A percentile compares a stretch with the other conserved stretches of the same genome.
phyloP scores from a whole-genome alignment of 2,888 invertebrate genomes.

The Papilio elwesi region DNA sequence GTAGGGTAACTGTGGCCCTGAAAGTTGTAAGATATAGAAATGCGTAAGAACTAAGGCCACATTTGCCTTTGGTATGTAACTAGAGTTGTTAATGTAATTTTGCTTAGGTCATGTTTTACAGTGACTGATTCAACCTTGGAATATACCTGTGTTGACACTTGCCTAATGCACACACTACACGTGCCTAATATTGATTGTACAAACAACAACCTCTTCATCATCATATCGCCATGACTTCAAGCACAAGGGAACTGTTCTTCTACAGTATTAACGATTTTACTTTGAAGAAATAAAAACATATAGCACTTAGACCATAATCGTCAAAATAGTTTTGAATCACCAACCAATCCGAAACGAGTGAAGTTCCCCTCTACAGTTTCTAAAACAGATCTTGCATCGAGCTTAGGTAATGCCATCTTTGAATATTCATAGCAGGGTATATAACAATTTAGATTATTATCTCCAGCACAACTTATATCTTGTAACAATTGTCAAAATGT shows the following conservation, averaged over 20 bases:
- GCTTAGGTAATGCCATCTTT: slow-evolving; percentile 61
- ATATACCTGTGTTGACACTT: no score
- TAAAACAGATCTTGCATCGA: slow-evolving; percentile 64
- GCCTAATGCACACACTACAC: no score
- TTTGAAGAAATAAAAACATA: neutral
- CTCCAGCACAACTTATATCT: slow-evolving; percentile 3
- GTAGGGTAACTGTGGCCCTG: no score
- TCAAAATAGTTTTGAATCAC: slow-evolving; percentile 46
- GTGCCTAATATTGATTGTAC: no score
- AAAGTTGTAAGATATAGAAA: no score
- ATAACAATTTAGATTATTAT: slow-evolving; percentile 21
- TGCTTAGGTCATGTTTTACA: no score
- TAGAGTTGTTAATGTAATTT: no score
- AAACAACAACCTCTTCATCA: no score
- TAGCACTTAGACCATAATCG: neutral
- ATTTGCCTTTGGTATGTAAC: no score
- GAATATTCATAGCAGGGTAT: slow-evolving; percentile 18
- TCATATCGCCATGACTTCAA: neutral
- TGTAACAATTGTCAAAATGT: slow-evolving; percentile 12
- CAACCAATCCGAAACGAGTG: slow-evolving; percentile 61
- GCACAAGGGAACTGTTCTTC: neutral
- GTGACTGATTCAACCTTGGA: no score
- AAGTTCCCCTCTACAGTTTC: slow-evolving; percentile 77
- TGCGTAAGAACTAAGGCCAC: no score
- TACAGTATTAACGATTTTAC: neutral